Evolutionary conservation across 1,140 invertebrate genomes (phyloP).

Genomic region (Thalassaphorura encarpata): DNA sequence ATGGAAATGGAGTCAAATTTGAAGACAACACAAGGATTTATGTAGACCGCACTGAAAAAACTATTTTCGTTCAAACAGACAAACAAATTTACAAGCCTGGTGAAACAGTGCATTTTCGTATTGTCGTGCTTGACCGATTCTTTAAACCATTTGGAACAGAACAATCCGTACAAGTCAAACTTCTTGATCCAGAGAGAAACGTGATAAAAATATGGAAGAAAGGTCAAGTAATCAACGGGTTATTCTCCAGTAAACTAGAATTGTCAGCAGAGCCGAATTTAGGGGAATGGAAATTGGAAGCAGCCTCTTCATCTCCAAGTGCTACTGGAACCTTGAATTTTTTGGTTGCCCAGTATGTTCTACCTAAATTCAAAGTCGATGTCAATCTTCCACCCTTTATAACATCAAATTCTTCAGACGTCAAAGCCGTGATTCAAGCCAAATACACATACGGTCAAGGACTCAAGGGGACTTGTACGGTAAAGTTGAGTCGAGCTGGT

Average conservation of each 20-base stretch:
- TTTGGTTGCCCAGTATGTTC: slow-evolving; percentile 77
- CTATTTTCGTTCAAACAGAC: slow-evolving; percentile 86
- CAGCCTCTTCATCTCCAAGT: no score
- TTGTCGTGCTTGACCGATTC: slow-evolving; percentile 64
- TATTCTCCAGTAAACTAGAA: not conserved
- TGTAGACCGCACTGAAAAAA: slow-evolving; percentile 35
- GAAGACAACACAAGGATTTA: not conserved
- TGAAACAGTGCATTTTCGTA: slow-evolving; percentile 69
- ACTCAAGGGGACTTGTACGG: slow-evolving; percentile 64
- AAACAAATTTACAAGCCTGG: slow-evolving; percentile 84
- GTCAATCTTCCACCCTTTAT: slow-evolving; percentile 68
- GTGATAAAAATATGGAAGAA: slow-evolving; percentile 3
- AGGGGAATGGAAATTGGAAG: slow-evolving; percentile 70
- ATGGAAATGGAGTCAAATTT: no score
- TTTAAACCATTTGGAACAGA: slow-evolving; percentile 58
- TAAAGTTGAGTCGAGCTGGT: slow-evolving; percentile 60
- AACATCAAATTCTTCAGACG: slow-evolving; percentile 61
- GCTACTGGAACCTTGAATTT: slow-evolving; percentile 49
- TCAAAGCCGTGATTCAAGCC: slow-evolving; percentile 65
- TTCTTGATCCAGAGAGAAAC: slow-evolving; percentile 2
- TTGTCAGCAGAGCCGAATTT: slow-evolving; percentile 50
- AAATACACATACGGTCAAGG: slow-evolving; percentile 76
- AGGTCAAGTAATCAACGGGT: slow-evolving; percentile 45
- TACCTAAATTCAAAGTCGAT: slow-evolving; percentile 81
- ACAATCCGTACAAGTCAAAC: not conserved